phyloP scores from a whole-genome alignment of 2,888 invertebrate genomes.

The Epistrophe eligans region DNA sequence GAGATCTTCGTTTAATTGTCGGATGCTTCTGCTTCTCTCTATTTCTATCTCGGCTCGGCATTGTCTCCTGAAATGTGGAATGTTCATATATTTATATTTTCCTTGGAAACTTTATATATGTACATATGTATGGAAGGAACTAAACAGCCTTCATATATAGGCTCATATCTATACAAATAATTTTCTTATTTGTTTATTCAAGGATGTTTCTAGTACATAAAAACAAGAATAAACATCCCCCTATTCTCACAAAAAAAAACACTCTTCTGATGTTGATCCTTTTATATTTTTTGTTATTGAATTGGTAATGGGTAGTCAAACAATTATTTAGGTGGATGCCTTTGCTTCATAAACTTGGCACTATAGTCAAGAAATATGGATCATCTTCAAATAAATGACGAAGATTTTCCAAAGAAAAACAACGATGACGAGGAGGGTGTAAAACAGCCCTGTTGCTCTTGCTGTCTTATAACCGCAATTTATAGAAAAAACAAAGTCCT shows the following conservation, averaged over 20 bases:
- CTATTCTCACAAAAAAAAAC: neutral
- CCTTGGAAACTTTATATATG: neutral
- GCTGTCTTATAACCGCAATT: neutral
- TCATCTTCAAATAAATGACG: constrained; percentile 4
- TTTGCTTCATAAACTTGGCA: constrained; percentile 21
- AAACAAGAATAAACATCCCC: constrained; percentile 4
- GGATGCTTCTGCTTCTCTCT: constrained; percentile 39
- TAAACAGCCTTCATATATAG: constrained; percentile 6
- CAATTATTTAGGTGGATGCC: constrained; percentile 51
- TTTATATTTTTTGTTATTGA: constrained; percentile 11
- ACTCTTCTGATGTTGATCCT: neutral
- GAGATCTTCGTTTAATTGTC: constrained; percentile 63
- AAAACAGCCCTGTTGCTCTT: constrained; percentile 10
- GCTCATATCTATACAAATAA: constrained; percentile 24
- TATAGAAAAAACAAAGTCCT: neutral
- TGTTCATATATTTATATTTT: constrained; percentile 31
- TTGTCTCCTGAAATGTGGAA: constrained; percentile 39
- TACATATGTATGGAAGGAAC: neutral
- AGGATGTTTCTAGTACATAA: constrained; percentile 26
- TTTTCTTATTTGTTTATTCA: constrained; percentile 47
- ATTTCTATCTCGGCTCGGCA: constrained; percentile 2
- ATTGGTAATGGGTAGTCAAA: constrained; percentile 61
- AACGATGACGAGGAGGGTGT: neutral
- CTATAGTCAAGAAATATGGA: neutral
- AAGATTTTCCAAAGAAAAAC: neutral